These are phyloP conservation scores for Leucopternis melanops DNA, from an alignment of 2,113 vertebrate genomes.

Conservation along the genomic window DNA sequence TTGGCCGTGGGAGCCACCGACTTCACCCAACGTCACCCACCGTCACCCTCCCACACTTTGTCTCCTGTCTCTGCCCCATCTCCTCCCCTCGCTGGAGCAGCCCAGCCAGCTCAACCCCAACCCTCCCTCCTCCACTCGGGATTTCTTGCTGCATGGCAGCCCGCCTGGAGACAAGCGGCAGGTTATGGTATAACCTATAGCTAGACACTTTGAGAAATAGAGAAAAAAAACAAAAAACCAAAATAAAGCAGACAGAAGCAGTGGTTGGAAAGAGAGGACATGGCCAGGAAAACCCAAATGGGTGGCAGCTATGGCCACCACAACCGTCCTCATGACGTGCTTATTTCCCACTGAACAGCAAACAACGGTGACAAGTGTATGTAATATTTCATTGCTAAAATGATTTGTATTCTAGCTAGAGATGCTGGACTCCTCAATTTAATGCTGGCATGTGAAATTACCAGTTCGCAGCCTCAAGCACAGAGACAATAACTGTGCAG, in stretches of 20 bases:
- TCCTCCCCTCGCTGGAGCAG: background rate
- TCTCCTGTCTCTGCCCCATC: background rate
- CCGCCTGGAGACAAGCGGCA: background rate
- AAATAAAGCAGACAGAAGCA: background rate
- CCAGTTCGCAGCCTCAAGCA: background rate
- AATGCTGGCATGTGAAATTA: background rate
- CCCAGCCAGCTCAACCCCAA: background rate
- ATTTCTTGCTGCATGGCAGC: background rate
- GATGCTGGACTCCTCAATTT: background rate
- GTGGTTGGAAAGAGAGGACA: background rate
- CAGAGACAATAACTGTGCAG: background rate
- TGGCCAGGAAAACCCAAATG: background rate
- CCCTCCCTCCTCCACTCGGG: background rate
- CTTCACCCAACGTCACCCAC: background rate
- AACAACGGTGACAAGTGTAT: background rate
- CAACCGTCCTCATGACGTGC: background rate
- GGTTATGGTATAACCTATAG: background rate
- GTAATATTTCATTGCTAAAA: background rate
- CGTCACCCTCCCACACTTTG: background rate
- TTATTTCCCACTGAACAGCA: background rate
- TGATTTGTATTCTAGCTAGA: background rate
- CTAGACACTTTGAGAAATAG: background rate
- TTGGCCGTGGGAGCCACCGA: background rate
- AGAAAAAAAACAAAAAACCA: background rate
- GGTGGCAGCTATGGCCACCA: background rate